Percentiles rank a stretch among this genome's conserved stretches.
Conservation (phyloP, 2,888 invertebrate species). For the Malthinus seriepunctatus region DNA sequence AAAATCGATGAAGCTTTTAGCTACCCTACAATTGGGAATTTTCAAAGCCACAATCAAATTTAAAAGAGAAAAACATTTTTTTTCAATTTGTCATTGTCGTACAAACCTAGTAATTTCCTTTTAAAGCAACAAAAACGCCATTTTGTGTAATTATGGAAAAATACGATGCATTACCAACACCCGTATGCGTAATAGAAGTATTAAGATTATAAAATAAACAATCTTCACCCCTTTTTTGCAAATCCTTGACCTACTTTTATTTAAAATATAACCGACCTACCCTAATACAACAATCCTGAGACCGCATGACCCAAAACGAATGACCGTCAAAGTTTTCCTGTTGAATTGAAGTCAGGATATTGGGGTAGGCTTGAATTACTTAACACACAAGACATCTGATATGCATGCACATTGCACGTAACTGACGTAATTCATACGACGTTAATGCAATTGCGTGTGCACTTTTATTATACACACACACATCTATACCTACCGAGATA, state of each 20-base stretch:
- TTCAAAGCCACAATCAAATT: too few species aligned
- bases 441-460: constrained; percentile 25
- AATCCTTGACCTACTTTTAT: constrained; percentile 14
- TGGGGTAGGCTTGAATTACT: constrained; percentile 26
- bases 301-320: constrained; percentile 26
- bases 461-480: constrained; percentile 4
- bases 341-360: constrained; percentile 22
- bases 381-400: constrained; percentile 17
- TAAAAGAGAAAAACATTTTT: too few species aligned
- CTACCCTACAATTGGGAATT: too few species aligned
- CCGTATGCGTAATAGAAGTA: too few species aligned
- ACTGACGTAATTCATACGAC: constrained; percentile 18
- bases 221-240: neutral
- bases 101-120: constrained; percentile 9
- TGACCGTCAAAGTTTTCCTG: constrained; percentile 18
- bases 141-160: too few species aligned
- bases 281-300: constrained; percentile 18
- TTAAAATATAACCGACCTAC: constrained; percentile 20
- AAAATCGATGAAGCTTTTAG: too few species aligned
- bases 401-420: constrained; percentile 18
- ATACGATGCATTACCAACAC: too few species aligned
- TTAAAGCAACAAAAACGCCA: neutral
- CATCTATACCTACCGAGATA: too few species aligned
- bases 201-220: neutral
- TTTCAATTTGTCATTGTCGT: too few species aligned